phyloP scores from a whole-genome alignment of 2,113 vertebrate genomes.

The Blennius ocellaris region DNA sequence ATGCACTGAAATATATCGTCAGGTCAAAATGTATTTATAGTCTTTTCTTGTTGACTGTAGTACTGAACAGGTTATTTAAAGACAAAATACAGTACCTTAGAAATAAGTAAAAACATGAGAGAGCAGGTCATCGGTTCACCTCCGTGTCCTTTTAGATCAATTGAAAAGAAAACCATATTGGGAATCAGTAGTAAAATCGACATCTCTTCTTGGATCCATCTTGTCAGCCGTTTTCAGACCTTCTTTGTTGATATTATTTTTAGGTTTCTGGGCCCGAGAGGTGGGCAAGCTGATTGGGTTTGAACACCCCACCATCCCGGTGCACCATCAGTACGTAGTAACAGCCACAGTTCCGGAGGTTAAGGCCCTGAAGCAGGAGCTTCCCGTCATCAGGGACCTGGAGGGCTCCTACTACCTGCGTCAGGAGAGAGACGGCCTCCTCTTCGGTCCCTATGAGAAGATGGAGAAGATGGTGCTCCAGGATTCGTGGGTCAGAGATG shows the following conservation, averaged over 20 bases:
- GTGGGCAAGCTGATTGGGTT: constrained; percentile 92
- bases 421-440: constrained; percentile 94
- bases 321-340: constrained; percentile 97
- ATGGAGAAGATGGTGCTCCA: constrained; percentile 95
- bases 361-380: constrained; percentile 90
- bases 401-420: constrained; percentile 95
- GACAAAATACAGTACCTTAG: too few species aligned
- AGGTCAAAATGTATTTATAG: too few species aligned
- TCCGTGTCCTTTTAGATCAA: too few species aligned
- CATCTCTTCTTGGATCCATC: too few species aligned
- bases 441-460: constrained; percentile 95
- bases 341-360: constrained; percentile 94
- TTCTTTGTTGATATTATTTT: constrained; percentile 1
- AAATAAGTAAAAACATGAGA: too few species aligned
- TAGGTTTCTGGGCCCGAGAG: constrained; percentile 97
- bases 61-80: too few species aligned
- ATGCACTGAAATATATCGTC: too few species aligned
- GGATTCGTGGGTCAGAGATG: constrained; percentile 91
- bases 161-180: too few species aligned
- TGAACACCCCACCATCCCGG: constrained; percentile 93
- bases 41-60: too few species aligned
- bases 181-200: too few species aligned
- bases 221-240: neutral
- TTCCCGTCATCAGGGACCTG: constrained; percentile 94
- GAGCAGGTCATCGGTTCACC: too few species aligned